Percentiles rank a stretch among this genome's conserved stretches.
These are phyloP conservation scores for Lasaia peninsularis DNA, from an alignment of 1,140 invertebrate species.

Conservation along the genomic window DNA sequence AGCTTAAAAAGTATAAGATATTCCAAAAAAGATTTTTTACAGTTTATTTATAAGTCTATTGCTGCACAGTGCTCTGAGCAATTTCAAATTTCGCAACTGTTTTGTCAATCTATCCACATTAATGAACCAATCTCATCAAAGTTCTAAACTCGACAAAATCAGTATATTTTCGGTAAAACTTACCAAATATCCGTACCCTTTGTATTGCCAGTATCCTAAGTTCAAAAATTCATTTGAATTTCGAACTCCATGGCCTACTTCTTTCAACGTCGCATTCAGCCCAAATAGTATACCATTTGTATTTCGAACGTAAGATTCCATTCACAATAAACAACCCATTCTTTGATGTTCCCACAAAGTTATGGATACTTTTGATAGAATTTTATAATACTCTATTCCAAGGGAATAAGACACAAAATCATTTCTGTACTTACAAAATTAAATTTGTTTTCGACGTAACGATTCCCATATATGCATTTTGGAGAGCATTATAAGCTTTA, in stretches of 20 bases:
- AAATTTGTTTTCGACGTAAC: conserved; percentile 22
- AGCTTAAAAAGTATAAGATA: too few relatives aligned
- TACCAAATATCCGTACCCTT: background rate
- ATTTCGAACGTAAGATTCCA: conserved; percentile 53
- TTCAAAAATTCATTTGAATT: background rate
- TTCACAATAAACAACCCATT: conserved; percentile 59
- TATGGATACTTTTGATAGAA: background rate
- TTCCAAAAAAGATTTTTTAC: too few relatives aligned
- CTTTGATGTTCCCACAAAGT: conserved; percentile 37
- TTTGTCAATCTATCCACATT: too few relatives aligned
- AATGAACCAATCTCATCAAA: too few relatives aligned
- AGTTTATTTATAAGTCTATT: too few relatives aligned
- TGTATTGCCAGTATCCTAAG: background rate
- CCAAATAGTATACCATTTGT: conserved; percentile 59
- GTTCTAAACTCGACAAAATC: too few relatives aligned
- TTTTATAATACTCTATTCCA: conserved; percentile 15
- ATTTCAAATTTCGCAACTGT: too few relatives aligned
- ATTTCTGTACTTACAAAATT: conserved; percentile 16
- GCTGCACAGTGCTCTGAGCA: too few relatives aligned
- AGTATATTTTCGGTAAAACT: too few relatives aligned
- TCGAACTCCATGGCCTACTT: background rate
- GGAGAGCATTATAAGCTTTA: conserved; percentile 1
- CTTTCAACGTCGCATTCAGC: conserved; percentile 27
- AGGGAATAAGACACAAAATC: conserved; percentile 28
- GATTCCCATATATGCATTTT: background rate